Evolutionary conservation across 2,797 vertebrate species (phyloP).

Genomic region (Catostomus latipinnis): DNA sequence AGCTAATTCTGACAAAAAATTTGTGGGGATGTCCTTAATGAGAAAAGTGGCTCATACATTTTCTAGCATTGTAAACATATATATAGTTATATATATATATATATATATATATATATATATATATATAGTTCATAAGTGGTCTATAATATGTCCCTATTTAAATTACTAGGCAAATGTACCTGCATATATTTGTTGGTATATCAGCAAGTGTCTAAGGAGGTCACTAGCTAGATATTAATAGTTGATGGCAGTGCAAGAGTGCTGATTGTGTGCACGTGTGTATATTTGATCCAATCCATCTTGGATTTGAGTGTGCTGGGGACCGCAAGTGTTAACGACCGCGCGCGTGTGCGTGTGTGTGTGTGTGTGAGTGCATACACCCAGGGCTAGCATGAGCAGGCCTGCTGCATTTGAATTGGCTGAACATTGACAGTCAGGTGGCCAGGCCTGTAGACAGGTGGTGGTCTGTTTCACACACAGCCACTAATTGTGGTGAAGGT

Average conservation of each 20-base stretch:
- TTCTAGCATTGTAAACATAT: too few species aligned
- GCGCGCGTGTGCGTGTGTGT: slow-evolving; percentile 11
- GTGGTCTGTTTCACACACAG: slow-evolving; percentile 58
- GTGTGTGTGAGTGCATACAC: slow-evolving; percentile 23
- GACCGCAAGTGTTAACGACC: not conserved
- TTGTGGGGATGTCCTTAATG: not conserved
- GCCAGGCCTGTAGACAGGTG: slow-evolving; percentile 58
- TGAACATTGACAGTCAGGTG: slow-evolving; percentile 68
- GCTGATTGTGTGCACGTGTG: slow-evolving; percentile 10
- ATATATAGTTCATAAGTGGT: too few species aligned
- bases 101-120: too few species aligned
- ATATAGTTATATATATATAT: too few species aligned
- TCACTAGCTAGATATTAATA: slow-evolving; percentile 33
- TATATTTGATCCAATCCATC: slow-evolving; percentile 20
- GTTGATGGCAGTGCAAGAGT: slow-evolving; percentile 1
- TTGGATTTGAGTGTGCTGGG: slow-evolving; percentile 39
- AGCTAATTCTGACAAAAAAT: not conserved
- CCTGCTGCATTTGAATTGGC: slow-evolving; percentile 54
- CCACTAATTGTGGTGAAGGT: slow-evolving; percentile 56
- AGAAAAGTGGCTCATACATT: not conserved
- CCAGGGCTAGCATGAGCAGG: slow-evolving; percentile 44
- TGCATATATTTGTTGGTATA: slow-evolving; percentile 1
- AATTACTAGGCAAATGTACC: not conserved
- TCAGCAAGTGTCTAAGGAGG: slow-evolving; percentile 11
- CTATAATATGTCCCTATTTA: not conserved